These are phyloP conservation scores for Petrocephalus schoutedeni DNA, from an alignment of 2,797 vertebrate genomes.

Conservation along the genomic window DNA sequence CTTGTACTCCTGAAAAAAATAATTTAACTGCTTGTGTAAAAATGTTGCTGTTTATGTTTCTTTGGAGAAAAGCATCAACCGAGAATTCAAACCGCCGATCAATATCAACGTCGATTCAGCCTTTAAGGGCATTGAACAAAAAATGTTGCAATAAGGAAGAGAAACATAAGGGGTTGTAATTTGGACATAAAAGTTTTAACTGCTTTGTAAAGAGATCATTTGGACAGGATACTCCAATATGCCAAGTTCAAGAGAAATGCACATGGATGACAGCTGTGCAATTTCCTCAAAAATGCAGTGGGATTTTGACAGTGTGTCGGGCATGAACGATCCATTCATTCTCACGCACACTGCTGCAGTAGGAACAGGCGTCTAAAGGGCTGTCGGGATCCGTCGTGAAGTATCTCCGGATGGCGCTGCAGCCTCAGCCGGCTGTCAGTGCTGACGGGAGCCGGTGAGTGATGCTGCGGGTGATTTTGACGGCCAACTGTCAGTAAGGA, in stretches of 20 bases:
- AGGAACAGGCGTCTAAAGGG: not conserved
- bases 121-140: not conserved
- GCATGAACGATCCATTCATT: not conserved
- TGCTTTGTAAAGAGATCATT: not conserved
- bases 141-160: not conserved
- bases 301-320: not conserved
- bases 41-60: not conserved
- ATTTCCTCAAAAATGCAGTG: not conserved
- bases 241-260: not conserved
- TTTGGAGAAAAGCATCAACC: not conserved
- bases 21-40: not conserved
- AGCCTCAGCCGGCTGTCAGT: not conserved
- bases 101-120: not conserved
- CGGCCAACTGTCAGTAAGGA: not conserved
- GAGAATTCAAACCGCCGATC: not conserved
- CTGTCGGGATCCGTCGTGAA: slow-evolving; percentile 2
- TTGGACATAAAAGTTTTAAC: not conserved
- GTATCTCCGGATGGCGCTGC: not conserved
- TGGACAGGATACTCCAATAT: not conserved
- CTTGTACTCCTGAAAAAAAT: not conserved
- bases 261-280: too few species aligned
- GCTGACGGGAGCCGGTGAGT: not conserved
- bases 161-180: not conserved
- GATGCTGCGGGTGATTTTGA: not conserved
- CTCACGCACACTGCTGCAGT: not conserved